Evolutionary conservation across 2,888 invertebrate genomes (phyloP).

Genomic region (Tinea pellionella): DNA sequence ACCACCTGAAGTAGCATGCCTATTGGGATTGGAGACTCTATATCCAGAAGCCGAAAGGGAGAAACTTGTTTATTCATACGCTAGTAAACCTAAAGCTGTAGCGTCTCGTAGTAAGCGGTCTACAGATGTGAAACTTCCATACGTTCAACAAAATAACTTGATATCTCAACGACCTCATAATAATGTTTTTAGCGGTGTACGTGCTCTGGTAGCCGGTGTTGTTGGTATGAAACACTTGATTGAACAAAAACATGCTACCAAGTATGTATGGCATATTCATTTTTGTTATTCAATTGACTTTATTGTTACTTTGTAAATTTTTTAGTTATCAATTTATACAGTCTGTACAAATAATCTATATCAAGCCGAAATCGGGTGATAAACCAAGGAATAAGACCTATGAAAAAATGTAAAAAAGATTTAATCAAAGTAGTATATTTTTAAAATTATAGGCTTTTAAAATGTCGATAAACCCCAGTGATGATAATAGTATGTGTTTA

Average conservation of each 20-base stretch:
- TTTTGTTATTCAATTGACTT: not conserved
- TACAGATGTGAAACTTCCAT: slow-evolving; percentile 21
- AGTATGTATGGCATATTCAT: not conserved
- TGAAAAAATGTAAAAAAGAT: too few species aligned
- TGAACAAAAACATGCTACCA: slow-evolving; percentile 16
- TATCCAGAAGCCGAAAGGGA: slow-evolving; percentile 39
- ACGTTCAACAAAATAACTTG: slow-evolving; percentile 18
- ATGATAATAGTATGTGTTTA: too few species aligned
- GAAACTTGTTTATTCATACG: slow-evolving; percentile 72
- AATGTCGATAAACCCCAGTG: too few species aligned
- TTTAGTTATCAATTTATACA: too few species aligned
- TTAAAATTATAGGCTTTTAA: too few species aligned
- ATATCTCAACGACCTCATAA: slow-evolving; percentile 16
- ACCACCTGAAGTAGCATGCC: slow-evolving; percentile 75
- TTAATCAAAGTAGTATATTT: too few species aligned
- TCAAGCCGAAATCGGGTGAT: too few species aligned
- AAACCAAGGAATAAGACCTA: too few species aligned
- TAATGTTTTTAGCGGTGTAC: slow-evolving; percentile 29
- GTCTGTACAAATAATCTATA: too few species aligned
- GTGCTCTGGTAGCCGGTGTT: slow-evolving; percentile 42
- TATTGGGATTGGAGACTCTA: slow-evolving; percentile 69
- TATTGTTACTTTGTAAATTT: too few species aligned
- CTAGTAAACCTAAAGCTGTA: slow-evolving; percentile 72
- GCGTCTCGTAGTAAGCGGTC: slow-evolving; percentile 30
- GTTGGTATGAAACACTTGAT: slow-evolving; percentile 33